Conservation (phyloP, 2,113 vertebrate genomes). For the Atrichornis clamosus region DNA sequence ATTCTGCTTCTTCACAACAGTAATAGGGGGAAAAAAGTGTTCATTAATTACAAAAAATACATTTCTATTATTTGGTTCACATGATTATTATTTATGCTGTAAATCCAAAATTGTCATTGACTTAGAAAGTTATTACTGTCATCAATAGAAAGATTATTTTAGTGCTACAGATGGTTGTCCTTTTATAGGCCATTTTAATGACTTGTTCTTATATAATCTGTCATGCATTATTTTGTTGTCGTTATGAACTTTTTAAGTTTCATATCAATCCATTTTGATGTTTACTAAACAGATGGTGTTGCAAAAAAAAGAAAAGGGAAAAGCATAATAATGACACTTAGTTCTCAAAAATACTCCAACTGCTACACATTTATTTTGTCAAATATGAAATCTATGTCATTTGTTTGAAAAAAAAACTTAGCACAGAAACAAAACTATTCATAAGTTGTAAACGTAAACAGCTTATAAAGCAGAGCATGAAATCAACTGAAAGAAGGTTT, state of each 20-base stretch:
- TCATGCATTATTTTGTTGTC: conserved; percentile 72
- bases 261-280: conserved; percentile 71
- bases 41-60: conserved; percentile 49
- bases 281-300: conserved; percentile 77
- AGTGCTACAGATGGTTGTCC: conserved; percentile 72
- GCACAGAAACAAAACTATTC: conserved; percentile 11
- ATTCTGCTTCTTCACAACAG: not conserved
- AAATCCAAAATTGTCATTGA: conserved; percentile 59
- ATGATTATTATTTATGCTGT: conserved; percentile 46
- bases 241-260: conserved; percentile 71
- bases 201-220: conserved; percentile 74
- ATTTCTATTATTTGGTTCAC: conserved; percentile 41
- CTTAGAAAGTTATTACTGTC: conserved; percentile 63
- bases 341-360: conserved; percentile 32
- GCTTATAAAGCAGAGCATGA: not conserved
- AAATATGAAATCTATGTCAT: conserved; percentile 33
- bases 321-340: conserved; percentile 62
- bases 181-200: conserved; percentile 75
- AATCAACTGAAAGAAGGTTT: conserved; percentile 3
- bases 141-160: conserved; percentile 64
- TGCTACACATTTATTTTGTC: conserved; percentile 36
- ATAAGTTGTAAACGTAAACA: conserved; percentile 27
- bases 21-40: not conserved
- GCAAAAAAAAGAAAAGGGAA: conserved; percentile 8
- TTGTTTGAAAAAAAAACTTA: not conserved